Base-by-base conservation (phyloP, 2,888 invertebrate species). In the Andrena minutula region DNA sequence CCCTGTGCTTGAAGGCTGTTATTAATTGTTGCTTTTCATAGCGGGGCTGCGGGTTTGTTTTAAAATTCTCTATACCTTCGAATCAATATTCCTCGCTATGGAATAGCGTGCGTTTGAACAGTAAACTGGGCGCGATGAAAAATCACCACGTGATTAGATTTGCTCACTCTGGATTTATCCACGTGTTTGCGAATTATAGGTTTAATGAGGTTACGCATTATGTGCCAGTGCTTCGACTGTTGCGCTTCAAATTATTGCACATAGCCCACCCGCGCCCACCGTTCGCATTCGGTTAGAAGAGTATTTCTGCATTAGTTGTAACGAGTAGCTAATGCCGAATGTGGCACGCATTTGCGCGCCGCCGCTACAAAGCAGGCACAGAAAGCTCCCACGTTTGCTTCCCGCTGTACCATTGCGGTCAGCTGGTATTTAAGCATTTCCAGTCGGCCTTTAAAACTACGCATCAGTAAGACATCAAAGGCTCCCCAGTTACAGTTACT, bases 401-500 rank as follows among this genome's bases (percentile, higher is more conserved):
- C 81, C 72, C 56, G 68, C 68, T 58, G 66, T 65, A 75, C 65
- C 60, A 73, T 65, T 85, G 87, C 65, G 88, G 87, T 85, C 65
- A 56, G 47, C 26, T 30, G 84, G 82, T 81, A 87, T 84, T 82
- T 75, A 71, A 47, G 63, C 74, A 84, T 80, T 76, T 82, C 60
- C 32, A 60, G 79, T 49, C 68, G 32, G 75, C 79, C 88, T 88
- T 88, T 87, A 87, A 88, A 88, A 87, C 74, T 78, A 64, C 32
- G 79, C 76, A 58, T 79, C 73, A 76, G 81, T 78, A 80, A 87
- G 82, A 78, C 77, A 86, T 84, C 88, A 86, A 87, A 87, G 85
- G 88, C 75, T 85, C 69, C 75, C 82, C 78, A 78, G 49, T 35
- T 71, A 61, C 76, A 71, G 77, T 85, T 86, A 76, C 79, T 65